A percentile compares a stretch with the other conserved stretches of the same genome.
Evolutionary conservation across 1,140 invertebrate genomes (phyloP).

Genomic region (Scaptomyza montana): DNA sequence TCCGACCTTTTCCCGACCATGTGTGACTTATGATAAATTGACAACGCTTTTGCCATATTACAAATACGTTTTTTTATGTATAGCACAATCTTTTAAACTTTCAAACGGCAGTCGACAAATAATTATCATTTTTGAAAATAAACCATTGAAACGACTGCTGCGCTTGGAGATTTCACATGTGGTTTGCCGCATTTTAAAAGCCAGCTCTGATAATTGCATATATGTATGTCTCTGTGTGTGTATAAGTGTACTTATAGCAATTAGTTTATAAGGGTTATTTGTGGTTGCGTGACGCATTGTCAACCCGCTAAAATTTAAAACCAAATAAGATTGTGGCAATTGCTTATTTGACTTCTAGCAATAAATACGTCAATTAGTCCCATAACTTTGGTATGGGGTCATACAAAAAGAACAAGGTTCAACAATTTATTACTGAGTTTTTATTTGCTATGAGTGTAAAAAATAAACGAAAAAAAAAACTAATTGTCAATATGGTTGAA

Average conservation of each 20-base stretch:
- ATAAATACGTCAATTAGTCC: too few relatives aligned
- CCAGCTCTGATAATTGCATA: conserved; percentile 12
- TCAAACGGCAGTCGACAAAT: conserved; percentile 24
- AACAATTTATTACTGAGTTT: too few relatives aligned
- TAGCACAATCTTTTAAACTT: neutral
- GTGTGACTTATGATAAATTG: conserved; percentile 51
- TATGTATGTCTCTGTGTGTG: conserved; percentile 7
- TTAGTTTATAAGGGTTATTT: conserved; percentile 11
- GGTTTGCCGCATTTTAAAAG: conserved; percentile 20
- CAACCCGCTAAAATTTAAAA: too few relatives aligned
- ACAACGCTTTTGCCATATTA: conserved; percentile 18
- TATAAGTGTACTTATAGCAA: conserved; percentile 2
- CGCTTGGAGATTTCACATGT: conserved; percentile 31
- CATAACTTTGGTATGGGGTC: too few relatives aligned
- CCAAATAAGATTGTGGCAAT: too few relatives aligned
- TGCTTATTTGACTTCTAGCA: too few relatives aligned
- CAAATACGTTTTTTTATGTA: conserved; percentile 6
- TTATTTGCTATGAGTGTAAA: too few relatives aligned
- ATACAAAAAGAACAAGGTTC: too few relatives aligned
- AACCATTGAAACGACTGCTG: conserved; percentile 8
- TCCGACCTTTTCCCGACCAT: neutral
- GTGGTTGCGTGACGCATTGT: conserved; percentile 5
- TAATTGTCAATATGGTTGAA: too few relatives aligned
- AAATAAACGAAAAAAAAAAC: too few relatives aligned
- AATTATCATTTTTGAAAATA: conserved; percentile 25